phyloP scores from a whole-genome alignment of 2,797 vertebrate genomes.

The Rhynchotus rufescens region DNA sequence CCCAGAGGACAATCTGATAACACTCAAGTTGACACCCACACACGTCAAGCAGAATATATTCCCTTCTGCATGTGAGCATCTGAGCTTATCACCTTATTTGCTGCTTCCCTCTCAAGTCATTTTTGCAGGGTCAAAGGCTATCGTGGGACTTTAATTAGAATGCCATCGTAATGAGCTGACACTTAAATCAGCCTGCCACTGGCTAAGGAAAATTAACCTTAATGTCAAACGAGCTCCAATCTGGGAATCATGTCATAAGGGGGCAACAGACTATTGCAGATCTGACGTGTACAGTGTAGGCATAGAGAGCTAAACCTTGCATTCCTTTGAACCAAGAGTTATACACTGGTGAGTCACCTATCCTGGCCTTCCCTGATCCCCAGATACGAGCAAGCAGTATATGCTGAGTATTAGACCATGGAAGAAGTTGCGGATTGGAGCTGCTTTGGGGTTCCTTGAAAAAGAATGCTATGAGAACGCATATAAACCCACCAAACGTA shows the following conservation, averaged over 20 bases:
- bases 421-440: not conserved
- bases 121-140: conserved; percentile 66
- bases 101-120: conserved; percentile 56
- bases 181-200: conserved; percentile 63
- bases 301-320: not conserved
- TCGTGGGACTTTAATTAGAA: conserved; percentile 64
- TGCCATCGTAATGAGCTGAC: conserved; percentile 68
- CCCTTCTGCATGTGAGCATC: conserved; percentile 9
- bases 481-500: accelerated
- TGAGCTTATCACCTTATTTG: conserved; percentile 55
- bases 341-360: not conserved
- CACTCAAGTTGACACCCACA: conserved; percentile 47
- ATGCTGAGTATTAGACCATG: not conserved
- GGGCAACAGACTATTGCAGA: conserved; percentile 23
- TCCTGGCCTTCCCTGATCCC: not conserved
- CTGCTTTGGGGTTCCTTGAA: not conserved
- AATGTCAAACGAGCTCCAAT: conserved; percentile 51
- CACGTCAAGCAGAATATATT: conserved; percentile 24
- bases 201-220: conserved; percentile 73
- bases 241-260: conserved; percentile 23
- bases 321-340: not conserved
- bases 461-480: not conserved
- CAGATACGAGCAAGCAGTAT: not conserved
- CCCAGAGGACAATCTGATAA: conserved; percentile 66
- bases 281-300: not conserved